These are phyloP conservation scores for Tachypleus tridentatus DNA, from an alignment of 1,140 invertebrate genomes.

Conservation along the genomic window DNA sequence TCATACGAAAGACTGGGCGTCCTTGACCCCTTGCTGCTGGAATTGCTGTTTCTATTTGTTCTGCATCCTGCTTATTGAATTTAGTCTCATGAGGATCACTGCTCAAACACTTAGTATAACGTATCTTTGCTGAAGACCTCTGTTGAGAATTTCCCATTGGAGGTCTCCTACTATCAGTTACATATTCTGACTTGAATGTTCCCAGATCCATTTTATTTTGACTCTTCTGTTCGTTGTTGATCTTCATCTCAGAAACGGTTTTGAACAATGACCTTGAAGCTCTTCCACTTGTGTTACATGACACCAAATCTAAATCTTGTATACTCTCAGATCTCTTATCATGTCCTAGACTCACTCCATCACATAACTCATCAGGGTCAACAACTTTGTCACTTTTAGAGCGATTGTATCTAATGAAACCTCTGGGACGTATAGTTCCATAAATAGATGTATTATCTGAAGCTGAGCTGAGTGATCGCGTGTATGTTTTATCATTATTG, in stretches of 20 bases:
- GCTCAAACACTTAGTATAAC: not conserved
- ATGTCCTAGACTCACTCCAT: too few species aligned
- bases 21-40: constrained; percentile 2
- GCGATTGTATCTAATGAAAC: constrained; percentile 12
- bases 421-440: constrained; percentile 12
- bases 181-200: not conserved
- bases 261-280: not conserved
- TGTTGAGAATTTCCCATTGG: too few species aligned
- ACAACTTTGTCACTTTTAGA: constrained; percentile 17
- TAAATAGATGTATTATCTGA: constrained; percentile 1
- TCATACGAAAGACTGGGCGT: constrained; percentile 18
- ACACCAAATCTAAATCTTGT: not conserved
- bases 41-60: constrained; percentile 2
- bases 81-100: not conserved
- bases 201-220: not conserved
- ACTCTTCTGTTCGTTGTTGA: not conserved
- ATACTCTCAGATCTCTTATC: too few species aligned
- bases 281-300: not conserved
- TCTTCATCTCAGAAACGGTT: not conserved
- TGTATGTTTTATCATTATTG: too few species aligned
- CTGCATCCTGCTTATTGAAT: constrained; percentile 6
- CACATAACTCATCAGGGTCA: not conserved
- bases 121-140: not conserved
- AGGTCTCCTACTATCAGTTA: not conserved
- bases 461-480: constrained; percentile 7